These are phyloP conservation scores for Eueides isabella DNA, from an alignment of 1,140 invertebrate genomes.

Conservation along the genomic window DNA sequence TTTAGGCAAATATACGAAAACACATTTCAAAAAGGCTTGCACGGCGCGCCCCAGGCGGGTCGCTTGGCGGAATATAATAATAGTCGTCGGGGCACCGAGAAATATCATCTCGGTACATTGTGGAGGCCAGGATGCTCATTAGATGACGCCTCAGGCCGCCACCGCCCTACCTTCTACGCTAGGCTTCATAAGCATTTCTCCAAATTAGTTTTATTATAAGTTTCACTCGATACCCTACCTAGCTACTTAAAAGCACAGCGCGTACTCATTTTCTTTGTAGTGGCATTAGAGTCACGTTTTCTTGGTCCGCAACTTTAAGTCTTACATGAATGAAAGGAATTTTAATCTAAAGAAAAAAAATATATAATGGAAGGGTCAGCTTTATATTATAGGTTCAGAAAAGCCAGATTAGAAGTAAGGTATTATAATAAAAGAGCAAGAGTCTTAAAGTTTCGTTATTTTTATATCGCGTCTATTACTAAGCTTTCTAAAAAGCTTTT, in stretches of 20 bases:
- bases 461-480: not conserved
- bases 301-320: slow-evolving; percentile 9
- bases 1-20: slow-evolving; percentile 63
- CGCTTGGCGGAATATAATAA: slow-evolving; percentile 71
- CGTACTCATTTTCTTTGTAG: slow-evolving; percentile 19
- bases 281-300: slow-evolving; percentile 13
- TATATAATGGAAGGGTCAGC: slow-evolving; percentile 7
- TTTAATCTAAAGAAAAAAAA: slow-evolving; percentile 11
- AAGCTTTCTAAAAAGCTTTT: not conserved
- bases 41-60: slow-evolving; percentile 56
- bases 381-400: slow-evolving; percentile 2
- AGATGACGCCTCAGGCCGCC: slow-evolving; percentile 67
- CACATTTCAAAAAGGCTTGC: slow-evolving; percentile 71
- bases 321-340: slow-evolving; percentile 10
- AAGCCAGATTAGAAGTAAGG: slow-evolving; percentile 7
- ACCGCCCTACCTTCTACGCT: slow-evolving; percentile 56
- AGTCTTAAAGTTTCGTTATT: not conserved
- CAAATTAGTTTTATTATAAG: slow-evolving; percentile 74
- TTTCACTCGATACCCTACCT: slow-evolving; percentile 44
- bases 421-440: slow-evolving; percentile 8
- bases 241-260: slow-evolving; percentile 41
- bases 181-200: slow-evolving; percentile 51
- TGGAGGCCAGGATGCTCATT: slow-evolving; percentile 76
- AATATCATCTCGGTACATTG: slow-evolving; percentile 77
- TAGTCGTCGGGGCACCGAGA: slow-evolving; percentile 66